A percentile compares a stretch with the other conserved stretches of the same genome.
Conservation (phyloP, 1,140 invertebrate genomes). For the Steinernema khuongi region DNA sequence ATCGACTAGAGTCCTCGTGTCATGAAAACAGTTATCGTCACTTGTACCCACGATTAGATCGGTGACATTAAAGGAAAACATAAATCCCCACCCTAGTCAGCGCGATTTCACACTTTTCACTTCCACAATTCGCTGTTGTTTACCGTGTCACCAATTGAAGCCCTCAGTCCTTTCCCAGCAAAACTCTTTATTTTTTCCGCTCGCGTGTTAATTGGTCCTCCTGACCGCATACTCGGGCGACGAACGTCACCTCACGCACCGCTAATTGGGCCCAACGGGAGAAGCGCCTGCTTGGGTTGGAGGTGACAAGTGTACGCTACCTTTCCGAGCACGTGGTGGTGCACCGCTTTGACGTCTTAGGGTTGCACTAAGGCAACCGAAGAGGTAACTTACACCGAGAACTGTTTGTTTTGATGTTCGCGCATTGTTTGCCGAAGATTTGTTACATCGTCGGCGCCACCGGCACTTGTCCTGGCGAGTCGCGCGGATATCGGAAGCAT, state of each 20-base stretch:
- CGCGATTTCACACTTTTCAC: too few relatives aligned
- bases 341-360: neutral
- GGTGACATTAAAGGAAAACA: too few relatives aligned
- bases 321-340: neutral
- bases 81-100: too few relatives aligned
- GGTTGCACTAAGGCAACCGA: neutral
- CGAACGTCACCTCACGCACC: neutral
- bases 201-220: slow-evolving; percentile 14
- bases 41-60: too few relatives aligned
- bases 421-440: slow-evolving; percentile 15
- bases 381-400: neutral
- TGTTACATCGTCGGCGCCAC: neutral
- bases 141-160: too few relatives aligned
- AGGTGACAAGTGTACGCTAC: neutral
- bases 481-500: too few relatives aligned
- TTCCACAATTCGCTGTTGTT: too few relatives aligned
- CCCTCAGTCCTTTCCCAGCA: too few relatives aligned
- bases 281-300: neutral
- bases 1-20: too few relatives aligned
- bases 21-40: too few relatives aligned
- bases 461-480: too few relatives aligned
- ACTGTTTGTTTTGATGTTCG: slow-evolving; percentile 13
- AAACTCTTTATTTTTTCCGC: too few relatives aligned
- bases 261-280: neutral
- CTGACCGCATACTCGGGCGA: neutral